Conservation (phyloP, 2,888 invertebrate genomes). For the Scelioninae gen. 1 region DNA sequence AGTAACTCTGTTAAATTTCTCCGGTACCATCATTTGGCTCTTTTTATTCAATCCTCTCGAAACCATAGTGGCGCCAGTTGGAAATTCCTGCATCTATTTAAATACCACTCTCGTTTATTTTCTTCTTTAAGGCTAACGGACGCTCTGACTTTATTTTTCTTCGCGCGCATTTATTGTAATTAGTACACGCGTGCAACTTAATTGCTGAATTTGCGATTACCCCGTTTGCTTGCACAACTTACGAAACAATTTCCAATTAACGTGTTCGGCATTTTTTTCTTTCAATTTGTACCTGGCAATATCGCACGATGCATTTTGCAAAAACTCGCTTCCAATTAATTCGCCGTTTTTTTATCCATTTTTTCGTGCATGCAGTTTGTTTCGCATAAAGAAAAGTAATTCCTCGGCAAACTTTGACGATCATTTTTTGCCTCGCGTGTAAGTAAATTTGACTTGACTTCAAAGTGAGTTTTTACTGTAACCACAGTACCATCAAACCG, state of each 20-base stretch:
- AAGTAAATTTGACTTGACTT: constrained; percentile 37
- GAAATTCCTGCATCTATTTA: constrained; percentile 83
- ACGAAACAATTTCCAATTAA: constrained; percentile 4
- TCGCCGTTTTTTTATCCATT: neutral
- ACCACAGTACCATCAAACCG: constrained; percentile 22
- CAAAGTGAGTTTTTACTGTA: constrained; percentile 27
- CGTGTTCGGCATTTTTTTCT: neutral
- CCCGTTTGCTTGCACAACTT: constrained; percentile 4
- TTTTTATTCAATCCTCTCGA: constrained; percentile 70
- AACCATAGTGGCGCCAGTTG: constrained; percentile 79
- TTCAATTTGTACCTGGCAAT: neutral
- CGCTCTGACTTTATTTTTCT: constrained; percentile 41
- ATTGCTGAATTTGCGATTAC: constrained; percentile 16
- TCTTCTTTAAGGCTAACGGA: constrained; percentile 45
- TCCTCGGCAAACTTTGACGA: constrained; percentile 15
- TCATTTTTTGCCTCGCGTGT: neutral
- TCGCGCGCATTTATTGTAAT: constrained; percentile 47
- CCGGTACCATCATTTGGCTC: constrained; percentile 27
- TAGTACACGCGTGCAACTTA: constrained; percentile 27
- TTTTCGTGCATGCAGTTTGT: neutral
- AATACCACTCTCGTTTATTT: constrained; percentile 63
- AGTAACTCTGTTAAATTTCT: constrained; percentile 26
- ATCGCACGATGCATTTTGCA: neutral
- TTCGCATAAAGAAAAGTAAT: neutral
- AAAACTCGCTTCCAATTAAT: neutral